A percentile compares a stretch with the other conserved stretches of the same genome.
Evolutionary conservation across 2,113 vertebrate species (phyloP).

Genomic region (Paramormyrops kingsleyae): DNA sequence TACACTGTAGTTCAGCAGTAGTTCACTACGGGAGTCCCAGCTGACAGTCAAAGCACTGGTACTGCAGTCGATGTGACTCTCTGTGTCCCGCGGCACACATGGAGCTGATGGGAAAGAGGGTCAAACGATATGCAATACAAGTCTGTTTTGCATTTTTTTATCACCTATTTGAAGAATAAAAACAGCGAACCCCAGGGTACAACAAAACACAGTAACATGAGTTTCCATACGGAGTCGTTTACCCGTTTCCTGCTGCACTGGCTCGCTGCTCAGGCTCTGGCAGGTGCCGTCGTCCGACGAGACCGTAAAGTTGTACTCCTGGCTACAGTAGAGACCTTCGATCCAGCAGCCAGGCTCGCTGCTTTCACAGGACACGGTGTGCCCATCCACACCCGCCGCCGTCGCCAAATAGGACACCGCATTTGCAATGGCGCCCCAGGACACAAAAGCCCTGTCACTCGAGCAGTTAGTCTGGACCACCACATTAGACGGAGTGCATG

Average conservation of each 20-base stretch:
- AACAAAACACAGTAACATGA: background rate
- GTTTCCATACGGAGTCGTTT: conserved; percentile 20
- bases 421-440: conserved; percentile 51
- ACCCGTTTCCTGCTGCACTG: conserved; percentile 50
- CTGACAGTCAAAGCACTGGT: conserved; percentile 45
- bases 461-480: conserved; percentile 41
- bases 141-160: background rate
- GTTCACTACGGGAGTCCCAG: conserved; percentile 40
- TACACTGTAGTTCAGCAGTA: conserved; percentile 50
- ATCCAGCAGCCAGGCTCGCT: conserved; percentile 38
- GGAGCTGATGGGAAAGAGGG: conserved; percentile 49
- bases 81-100: conserved; percentile 47
- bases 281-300: conserved; percentile 51
- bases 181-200: background rate
- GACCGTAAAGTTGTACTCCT: conserved; percentile 50
- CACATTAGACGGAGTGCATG: conserved; percentile 54
- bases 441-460: conserved; percentile 42
- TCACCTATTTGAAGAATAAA: background rate
- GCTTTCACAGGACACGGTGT: conserved; percentile 39
- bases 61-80: conserved; percentile 46
- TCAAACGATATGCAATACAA: background rate
- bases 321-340: conserved; percentile 48
- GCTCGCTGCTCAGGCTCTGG: conserved; percentile 39
- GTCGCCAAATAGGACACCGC: conserved; percentile 48
- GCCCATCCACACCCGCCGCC: conserved; percentile 42